Evolutionary conservation across 2,113 vertebrate genomes (phyloP).

Genomic region (Dolichallabes microphthalmus): DNA sequence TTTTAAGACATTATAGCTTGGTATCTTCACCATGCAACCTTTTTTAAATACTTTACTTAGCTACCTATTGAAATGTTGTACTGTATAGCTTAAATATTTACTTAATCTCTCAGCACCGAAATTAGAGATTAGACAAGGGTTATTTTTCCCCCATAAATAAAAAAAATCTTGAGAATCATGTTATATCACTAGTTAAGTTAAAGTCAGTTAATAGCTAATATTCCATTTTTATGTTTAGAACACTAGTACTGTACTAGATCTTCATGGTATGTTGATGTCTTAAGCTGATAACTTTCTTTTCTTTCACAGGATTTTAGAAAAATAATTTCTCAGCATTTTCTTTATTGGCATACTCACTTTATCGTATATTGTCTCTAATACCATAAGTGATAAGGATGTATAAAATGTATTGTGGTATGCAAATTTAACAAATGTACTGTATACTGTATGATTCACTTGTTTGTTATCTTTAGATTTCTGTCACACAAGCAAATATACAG

Average conservation of each 20-base stretch:
- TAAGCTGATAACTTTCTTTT: background rate
- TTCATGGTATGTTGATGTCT: background rate
- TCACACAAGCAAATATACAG: background rate
- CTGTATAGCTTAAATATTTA: too few relatives aligned
- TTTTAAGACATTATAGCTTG: background rate
- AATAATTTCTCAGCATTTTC: background rate
- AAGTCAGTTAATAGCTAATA: background rate
- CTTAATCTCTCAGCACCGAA: background rate
- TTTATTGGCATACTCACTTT: background rate
- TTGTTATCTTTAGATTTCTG: background rate
- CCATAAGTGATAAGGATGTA: background rate
- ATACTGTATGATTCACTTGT: background rate
- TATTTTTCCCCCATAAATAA: background rate
- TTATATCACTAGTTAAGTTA: conserved; percentile 10
- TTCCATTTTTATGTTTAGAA: background rate
- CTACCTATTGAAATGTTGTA: background rate
- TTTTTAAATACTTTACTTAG: background rate
- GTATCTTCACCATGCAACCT: background rate
- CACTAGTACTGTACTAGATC: background rate
- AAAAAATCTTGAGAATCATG: background rate
- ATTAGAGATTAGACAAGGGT: background rate
- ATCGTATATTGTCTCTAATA: background rate
- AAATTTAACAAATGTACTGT: background rate
- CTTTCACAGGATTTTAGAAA: background rate
- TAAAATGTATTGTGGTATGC: conserved; percentile 3